Percentiles rank a stretch among this genome's conserved stretches.
Evolutionary conservation across 2,888 invertebrate species (phyloP).

Genomic region (Hydraecia micacea): DNA sequence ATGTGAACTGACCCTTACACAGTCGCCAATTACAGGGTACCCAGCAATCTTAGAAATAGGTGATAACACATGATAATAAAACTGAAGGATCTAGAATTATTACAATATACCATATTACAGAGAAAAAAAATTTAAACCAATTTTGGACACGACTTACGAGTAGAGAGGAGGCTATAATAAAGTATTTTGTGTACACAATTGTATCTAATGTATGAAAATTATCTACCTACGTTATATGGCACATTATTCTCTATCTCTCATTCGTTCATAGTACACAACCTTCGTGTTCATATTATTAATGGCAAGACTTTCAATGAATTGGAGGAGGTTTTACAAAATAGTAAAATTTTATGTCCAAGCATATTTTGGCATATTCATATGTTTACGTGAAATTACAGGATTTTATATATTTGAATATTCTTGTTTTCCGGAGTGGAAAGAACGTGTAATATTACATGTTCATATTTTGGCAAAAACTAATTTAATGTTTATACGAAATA

Average conservation of each 20-base stretch:
- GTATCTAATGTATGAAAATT: conserved; percentile 29
- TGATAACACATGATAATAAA: too few relatives aligned
- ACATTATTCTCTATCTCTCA: conserved; percentile 47
- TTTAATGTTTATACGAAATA: not conserved
- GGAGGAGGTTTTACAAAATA: not conserved
- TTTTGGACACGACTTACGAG: not conserved
- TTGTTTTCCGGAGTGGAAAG: not conserved
- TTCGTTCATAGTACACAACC: conserved; percentile 70
- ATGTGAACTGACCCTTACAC: too few relatives aligned
- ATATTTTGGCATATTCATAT: not conserved
- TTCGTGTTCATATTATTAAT: conserved; percentile 55
- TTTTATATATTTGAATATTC: not conserved
- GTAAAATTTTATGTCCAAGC: not conserved
- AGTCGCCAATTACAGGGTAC: too few relatives aligned
- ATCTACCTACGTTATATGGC: conserved; percentile 59
- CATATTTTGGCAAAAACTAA: not conserved
- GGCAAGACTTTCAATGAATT: conserved; percentile 42
- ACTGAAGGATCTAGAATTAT: too few relatives aligned
- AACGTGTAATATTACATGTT: not conserved
- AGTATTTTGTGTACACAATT: conserved; percentile 30
- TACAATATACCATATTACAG: too few relatives aligned
- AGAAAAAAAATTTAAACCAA: too few relatives aligned
- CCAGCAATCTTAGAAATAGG: too few relatives aligned
- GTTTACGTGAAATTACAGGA: not conserved
- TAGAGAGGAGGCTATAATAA: conserved; percentile 1